phyloP scores from a whole-genome alignment of 37 sponge, comb jelly and placozoan genomes.

The Chondrosia reniformis region DNA sequence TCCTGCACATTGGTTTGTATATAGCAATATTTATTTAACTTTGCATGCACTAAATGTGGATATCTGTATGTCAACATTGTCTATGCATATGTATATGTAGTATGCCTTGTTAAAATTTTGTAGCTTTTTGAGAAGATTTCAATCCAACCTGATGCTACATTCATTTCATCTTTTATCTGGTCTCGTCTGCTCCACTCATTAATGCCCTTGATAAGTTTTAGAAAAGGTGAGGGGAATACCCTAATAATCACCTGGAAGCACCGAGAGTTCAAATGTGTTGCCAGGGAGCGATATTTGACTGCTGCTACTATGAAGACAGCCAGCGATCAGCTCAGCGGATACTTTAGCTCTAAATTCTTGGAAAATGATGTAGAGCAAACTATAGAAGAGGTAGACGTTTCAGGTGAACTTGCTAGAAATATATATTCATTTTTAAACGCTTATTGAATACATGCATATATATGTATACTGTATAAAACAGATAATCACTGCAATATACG shows the following conservation, averaged over 20 bases:
- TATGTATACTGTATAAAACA: too few relatives aligned
- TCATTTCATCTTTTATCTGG: slow-evolving; percentile 48
- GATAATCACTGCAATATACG: too few relatives aligned
- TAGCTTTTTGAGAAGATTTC: background rate
- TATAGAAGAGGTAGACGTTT: too few relatives aligned
- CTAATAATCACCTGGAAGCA: slow-evolving; percentile 36
- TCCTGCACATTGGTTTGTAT: too few relatives aligned
- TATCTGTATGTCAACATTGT: too few relatives aligned
- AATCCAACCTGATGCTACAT: background rate
- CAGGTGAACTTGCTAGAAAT: too few relatives aligned
- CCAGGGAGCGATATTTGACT: slow-evolving; percentile 18
- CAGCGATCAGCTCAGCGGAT: slow-evolving; percentile 37
- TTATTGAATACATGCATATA: too few relatives aligned
- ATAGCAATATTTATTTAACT: too few relatives aligned
- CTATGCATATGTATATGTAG: background rate
- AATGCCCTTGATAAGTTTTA: slow-evolving; percentile 19
- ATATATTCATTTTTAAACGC: too few relatives aligned
- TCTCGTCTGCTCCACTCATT: slow-evolving; percentile 43
- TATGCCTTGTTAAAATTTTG: background rate
- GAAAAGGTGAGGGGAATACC: slow-evolving; percentile 25
- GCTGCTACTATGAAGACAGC: too few relatives aligned
- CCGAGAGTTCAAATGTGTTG: slow-evolving; percentile 21
- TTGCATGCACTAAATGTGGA: too few relatives aligned
- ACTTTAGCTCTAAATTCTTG: slow-evolving; percentile 46
- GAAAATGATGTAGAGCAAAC: too few relatives aligned